Percentiles rank a stretch among this genome's conserved stretches.
These are phyloP conservation scores for Oxycera nigricornis DNA, from an alignment of 2,888 invertebrate species.

Conservation along the genomic window DNA sequence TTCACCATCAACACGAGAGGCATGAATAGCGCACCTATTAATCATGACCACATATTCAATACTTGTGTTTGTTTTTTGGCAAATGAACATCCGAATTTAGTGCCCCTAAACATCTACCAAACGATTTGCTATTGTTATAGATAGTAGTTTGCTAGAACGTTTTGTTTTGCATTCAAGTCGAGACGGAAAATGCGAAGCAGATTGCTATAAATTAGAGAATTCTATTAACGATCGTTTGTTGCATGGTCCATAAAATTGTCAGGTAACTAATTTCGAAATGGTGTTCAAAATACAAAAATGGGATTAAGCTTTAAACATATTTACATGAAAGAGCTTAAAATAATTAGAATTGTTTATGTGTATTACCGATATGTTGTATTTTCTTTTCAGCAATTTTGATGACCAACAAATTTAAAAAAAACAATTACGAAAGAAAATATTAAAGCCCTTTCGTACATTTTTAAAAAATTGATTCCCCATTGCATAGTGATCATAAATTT, in stretches of 20 bases:
- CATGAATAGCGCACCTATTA: background rate
- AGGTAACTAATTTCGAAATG: background rate
- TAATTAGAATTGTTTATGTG: too few species aligned
- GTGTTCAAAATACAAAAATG: too few species aligned
- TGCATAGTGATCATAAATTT: background rate
- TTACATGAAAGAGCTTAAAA: background rate
- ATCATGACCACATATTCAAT: background rate
- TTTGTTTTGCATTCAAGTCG: background rate
- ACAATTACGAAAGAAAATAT: too few species aligned
- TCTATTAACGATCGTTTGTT: too few species aligned
- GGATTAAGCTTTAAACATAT: background rate
- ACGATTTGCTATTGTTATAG: background rate
- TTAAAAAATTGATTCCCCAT: background rate
- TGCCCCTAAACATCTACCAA: background rate
- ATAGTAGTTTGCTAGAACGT: background rate
- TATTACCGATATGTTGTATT: too few species aligned
- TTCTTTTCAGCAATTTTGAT: too few species aligned
- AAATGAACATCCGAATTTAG: background rate
- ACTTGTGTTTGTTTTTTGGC: background rate
- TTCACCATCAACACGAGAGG: background rate
- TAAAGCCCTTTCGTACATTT: too few species aligned
- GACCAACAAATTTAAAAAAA: too few species aligned
- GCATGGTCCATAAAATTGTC: too few species aligned
- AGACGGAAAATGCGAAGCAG: background rate
- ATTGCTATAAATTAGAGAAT: too few species aligned